Conservation (phyloP, 64 coral and sea anemone species). For the Orbicella faveolata region DNA sequence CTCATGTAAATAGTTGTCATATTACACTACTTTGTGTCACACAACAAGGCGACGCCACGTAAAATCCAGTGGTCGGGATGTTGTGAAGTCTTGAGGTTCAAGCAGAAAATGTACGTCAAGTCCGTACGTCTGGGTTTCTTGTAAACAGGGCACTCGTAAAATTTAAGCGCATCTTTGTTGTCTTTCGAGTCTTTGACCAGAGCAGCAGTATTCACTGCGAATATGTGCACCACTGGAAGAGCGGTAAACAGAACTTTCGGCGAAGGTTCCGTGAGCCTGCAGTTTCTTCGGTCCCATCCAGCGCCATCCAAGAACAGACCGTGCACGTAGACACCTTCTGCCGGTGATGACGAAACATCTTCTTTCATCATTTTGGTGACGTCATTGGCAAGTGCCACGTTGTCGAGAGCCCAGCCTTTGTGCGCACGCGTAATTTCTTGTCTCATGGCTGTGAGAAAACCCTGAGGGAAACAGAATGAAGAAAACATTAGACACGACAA, state of each 20-base stretch:
- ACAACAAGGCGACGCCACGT: slow-evolving; percentile 90
- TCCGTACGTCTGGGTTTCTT: slow-evolving; percentile 95
- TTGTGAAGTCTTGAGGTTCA: slow-evolving; percentile 87
- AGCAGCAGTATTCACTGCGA: slow-evolving; percentile 86
- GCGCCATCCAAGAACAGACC: slow-evolving; percentile 94
- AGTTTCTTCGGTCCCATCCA: slow-evolving; percentile 96
- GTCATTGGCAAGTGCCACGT: slow-evolving; percentile 89
- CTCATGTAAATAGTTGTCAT: neutral
- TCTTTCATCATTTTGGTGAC: slow-evolving; percentile 98
- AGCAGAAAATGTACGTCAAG: slow-evolving; percentile 95
- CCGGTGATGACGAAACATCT: slow-evolving; percentile 79
- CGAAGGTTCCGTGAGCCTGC: slow-evolving; percentile 80
- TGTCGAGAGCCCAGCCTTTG: slow-evolving; percentile 97
- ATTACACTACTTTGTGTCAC: slow-evolving; percentile 86
- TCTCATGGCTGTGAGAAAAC: slow-evolving; percentile 97
- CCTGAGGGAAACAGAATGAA: slow-evolving; percentile 21
- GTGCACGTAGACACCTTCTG: slow-evolving; percentile 96
- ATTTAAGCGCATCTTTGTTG: slow-evolving; percentile 61
- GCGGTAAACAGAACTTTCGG: slow-evolving; percentile 92
- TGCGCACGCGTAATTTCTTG: slow-evolving; percentile 98
- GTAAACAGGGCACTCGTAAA: slow-evolving; percentile 98
- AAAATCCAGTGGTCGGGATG: slow-evolving; percentile 98
- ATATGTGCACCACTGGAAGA: slow-evolving; percentile 87
- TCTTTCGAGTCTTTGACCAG: slow-evolving; percentile 3
- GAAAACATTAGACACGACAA: neutral